Base-by-base conservation (phyloP, 2,888 invertebrate species). In the Allophyes oxyacanthae region DNA sequence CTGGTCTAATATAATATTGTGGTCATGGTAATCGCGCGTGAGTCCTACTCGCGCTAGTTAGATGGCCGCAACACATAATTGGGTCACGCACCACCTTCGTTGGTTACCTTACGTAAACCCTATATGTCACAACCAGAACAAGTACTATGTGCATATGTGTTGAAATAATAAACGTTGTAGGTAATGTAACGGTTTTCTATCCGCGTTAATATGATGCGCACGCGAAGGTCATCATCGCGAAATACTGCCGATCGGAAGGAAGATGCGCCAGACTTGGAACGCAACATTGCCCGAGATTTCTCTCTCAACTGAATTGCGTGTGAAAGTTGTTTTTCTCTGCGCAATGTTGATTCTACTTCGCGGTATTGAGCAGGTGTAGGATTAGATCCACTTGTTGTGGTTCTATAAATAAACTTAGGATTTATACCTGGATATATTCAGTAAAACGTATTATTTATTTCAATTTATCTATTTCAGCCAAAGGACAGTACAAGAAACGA, bases 401-500 rank as follows among this genome's bases (percentile, higher is more conserved):
- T 36, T 37, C 34, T 34, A 34, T 8, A 34, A 6, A 32, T 10
- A 32, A 32, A 32, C n/a, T 32, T 11, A 34, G 11, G 8, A 28
- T 28, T 8, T 28, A 28, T 25, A 28, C 1, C 1, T 8, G 6
- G 28, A 6, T 1, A 6, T 8, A 6, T 28, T 8, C 28, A 6
- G 1, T 28, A 28, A 6, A 28, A 6, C 6, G n/a, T n/a, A n/a
- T n/a, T n/a, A n/a, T 28, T 6, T 28, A 28, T 28, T 6, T 28
- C 6, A 6, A 28, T 69, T 71, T 67, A 54, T 70, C 10, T 68
- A 14, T 94, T 95, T 36, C 94, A 97, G 97, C 85, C 97, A 97
- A 91, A 95, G 97, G 83, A 97, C 97, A 63, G 96, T 97, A 77
- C 96, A 96, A 83, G 98, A 97, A 89, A 97, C 97, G 78, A 98